Base-by-base conservation (phyloP, 1,140 invertebrate genomes). In the Leptoteleia sp. region DNA sequence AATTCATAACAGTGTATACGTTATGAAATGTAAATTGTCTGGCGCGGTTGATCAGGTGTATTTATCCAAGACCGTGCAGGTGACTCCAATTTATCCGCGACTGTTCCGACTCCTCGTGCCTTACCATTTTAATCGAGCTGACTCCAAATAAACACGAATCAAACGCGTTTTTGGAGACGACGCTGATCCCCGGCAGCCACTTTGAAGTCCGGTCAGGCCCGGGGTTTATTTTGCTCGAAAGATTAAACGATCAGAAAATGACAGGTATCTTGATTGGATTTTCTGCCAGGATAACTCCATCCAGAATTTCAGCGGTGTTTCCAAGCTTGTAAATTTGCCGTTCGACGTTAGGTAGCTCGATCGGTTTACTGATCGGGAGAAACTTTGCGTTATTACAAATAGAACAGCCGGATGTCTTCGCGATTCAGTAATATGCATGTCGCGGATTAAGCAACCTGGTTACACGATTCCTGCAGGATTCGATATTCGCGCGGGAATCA, bases 391-490 rank as follows among this genome's bases (percentile, higher is more conserved):
- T 76, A 79, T 79, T 71, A 52, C 71, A 76, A 76, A 71, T 72
- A 65, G 67, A 72, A 15, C 38, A 67, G 19, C 43, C 71, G 55
- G 68, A 72, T 80, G 65, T 80, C 67, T 76, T 76, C 25, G 71
- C 52, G 45, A 72, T 80, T 79, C 40, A 62, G 62, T 73, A 70
- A 70, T 79, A 73, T 59, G 76, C 76, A 70, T 70, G 70, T 79
- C 42, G 70, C 55, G 76, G 70, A 73, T 73, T 73, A 70, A 70
- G 76, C 76, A 73, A 79, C 68, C 70, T 72, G 76, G 76, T 73
- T 68, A 79, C 76, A 68, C 50, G 68, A 68, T 79, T 73, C 70
- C 70, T 64, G 48, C 45, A 73, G 76, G 76, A 79, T 73, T 79
- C 76, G 62, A 62, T 73, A 68, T 76, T 73, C 76, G 76, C 65